Conservation (phyloP, 2,888 invertebrate genomes). For the Pseudococcus viburni region DNA sequence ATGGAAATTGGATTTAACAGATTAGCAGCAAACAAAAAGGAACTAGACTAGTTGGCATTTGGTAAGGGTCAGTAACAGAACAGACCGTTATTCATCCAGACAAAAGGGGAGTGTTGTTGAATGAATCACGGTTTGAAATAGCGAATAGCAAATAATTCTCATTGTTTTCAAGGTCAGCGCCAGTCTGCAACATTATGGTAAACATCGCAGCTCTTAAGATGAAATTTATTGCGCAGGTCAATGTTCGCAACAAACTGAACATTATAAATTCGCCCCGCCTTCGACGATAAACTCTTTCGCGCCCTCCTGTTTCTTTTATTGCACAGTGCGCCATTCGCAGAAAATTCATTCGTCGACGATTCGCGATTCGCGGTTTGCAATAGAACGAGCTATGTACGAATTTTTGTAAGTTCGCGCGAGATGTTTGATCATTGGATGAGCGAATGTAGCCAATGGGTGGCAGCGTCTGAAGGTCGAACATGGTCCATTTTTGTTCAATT, state of each 20-base stretch:
- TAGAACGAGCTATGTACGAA: too few relatives aligned
- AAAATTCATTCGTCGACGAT: background rate
- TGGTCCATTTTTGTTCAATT: too few relatives aligned
- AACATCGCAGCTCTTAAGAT: background rate
- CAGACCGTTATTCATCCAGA: background rate
- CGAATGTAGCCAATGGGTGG: too few relatives aligned
- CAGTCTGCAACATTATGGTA: background rate
- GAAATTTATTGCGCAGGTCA: conserved; percentile 25
- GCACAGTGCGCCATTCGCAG: background rate
- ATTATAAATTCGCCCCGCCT: background rate
- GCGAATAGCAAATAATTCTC: background rate
- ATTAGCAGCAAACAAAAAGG: too few relatives aligned
- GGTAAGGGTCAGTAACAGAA: too few relatives aligned
- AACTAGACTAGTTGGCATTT: too few relatives aligned
- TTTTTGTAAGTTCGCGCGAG: too few relatives aligned
- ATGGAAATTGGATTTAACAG: too few relatives aligned
- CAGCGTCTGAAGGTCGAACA: too few relatives aligned
- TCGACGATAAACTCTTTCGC: conserved; percentile 12
- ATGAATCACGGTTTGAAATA: background rate
- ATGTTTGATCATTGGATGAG: too few relatives aligned
- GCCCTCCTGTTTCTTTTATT: background rate
- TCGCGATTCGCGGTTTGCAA: background rate
- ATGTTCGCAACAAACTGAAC: background rate
- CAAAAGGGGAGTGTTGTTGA: background rate
- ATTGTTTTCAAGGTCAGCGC: background rate